Percentiles rank a stretch among this genome's conserved stretches.
phyloP scores from a whole-genome alignment of 2,888 invertebrate genomes.

The Latrodectus elegans region DNA sequence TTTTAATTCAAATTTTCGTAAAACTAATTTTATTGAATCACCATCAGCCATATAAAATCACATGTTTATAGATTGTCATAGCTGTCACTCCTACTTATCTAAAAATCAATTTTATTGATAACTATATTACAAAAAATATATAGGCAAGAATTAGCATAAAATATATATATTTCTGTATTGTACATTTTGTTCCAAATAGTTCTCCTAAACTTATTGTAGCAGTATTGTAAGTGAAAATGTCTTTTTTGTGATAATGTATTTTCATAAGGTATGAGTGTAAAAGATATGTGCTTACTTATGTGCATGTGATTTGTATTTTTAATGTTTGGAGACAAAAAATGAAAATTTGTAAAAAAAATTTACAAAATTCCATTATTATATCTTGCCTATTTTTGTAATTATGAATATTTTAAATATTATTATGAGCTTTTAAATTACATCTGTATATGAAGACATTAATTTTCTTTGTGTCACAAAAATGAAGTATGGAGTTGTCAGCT shows the following conservation, averaged over 20 bases:
- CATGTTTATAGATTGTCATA: conserved; percentile 34
- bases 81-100: conserved; percentile 32
- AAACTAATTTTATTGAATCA: conserved; percentile 18
- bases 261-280: conserved; percentile 33
- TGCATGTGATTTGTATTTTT: conserved; percentile 27
- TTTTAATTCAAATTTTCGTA: conserved; percentile 24
- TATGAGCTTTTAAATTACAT: neutral
- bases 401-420: neutral
- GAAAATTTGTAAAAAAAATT: conserved; percentile 15
- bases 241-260: conserved; percentile 46
- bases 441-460: conserved; percentile 7
- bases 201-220: conserved; percentile 8
- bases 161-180: conserved; percentile 31
- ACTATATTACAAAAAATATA: conserved; percentile 9
- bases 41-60: conserved; percentile 2
- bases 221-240: conserved; percentile 11
- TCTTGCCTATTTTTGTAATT: neutral
- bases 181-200: conserved; percentile 13
- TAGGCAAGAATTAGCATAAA: neutral
- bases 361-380: neutral
- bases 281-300: conserved; percentile 7
- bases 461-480: conserved; percentile 4
- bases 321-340: neutral
- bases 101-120: neutral
- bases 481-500: conserved; percentile 41